Conservation (phyloP, 2,113 vertebrate genomes). For the Furnarius figulus region DNA sequence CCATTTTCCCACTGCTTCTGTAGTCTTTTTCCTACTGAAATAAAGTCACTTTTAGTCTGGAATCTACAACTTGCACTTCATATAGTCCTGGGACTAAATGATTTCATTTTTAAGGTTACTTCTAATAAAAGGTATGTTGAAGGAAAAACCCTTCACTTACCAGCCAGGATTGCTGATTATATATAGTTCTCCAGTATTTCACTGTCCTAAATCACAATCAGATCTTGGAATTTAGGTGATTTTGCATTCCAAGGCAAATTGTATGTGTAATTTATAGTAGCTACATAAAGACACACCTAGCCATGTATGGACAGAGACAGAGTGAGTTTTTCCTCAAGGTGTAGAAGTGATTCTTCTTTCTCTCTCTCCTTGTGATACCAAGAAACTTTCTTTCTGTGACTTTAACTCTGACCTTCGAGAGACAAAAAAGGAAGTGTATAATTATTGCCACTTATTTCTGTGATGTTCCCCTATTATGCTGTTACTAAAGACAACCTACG, state of each 20-base stretch:
- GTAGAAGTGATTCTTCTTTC: not conserved
- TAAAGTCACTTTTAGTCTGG: not conserved
- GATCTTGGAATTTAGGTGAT: not conserved
- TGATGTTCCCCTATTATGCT: not conserved
- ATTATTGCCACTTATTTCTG: constrained; percentile 9
- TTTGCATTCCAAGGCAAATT: not conserved
- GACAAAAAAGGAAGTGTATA: constrained; percentile 20
- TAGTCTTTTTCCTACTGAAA: not conserved
- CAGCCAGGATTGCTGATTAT: not conserved
- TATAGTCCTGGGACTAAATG: not conserved
- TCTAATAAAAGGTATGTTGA: not conserved
- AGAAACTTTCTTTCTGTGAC: constrained; percentile 12
- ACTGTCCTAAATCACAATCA: not conserved
- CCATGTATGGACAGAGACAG: not conserved
- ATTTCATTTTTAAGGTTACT: not conserved
- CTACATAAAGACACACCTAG: not conserved
- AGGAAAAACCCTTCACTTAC: not conserved
- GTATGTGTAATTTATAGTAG: not conserved
- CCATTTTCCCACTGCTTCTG: not conserved
- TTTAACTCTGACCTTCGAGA: constrained; percentile 1
- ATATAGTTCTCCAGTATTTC: not conserved
- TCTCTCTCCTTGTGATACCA: not conserved
- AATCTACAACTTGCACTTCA: not conserved
- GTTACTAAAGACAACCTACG: not conserved
- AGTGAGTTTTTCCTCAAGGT: not conserved